Conservation (phyloP, 2,797 vertebrate genomes). For the Sebastolobus alascanus region DNA sequence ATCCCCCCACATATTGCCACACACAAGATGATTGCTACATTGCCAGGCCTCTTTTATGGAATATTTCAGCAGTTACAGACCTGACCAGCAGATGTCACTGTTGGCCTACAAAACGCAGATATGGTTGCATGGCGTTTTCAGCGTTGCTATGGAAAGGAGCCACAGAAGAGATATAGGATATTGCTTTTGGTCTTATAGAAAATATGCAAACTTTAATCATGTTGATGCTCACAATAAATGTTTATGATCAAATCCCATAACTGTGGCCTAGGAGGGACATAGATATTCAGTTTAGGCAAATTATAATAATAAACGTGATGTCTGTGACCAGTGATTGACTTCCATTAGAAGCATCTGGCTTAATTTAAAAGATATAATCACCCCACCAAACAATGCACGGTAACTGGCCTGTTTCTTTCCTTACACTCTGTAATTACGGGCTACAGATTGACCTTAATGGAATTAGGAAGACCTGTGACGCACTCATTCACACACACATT, state of each 20-base stretch:
- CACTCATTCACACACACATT: constrained; percentile 15
- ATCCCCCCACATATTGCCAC: not conserved
- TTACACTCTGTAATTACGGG: constrained; percentile 40
- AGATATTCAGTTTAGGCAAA: not conserved
- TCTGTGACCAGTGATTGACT: constrained; percentile 19
- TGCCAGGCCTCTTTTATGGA: not conserved
- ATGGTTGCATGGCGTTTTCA: not conserved
- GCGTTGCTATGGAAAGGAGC: not conserved
- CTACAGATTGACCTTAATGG: constrained; percentile 37
- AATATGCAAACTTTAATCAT: not conserved
- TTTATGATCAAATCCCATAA: not conserved
- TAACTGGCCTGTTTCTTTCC: constrained; percentile 27
- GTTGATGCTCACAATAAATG: not conserved
- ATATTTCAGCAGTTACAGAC: not conserved
- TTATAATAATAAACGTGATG: not conserved
- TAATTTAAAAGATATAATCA: constrained; percentile 34
- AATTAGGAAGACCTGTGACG: constrained; percentile 45
- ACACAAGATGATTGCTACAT: not conserved
- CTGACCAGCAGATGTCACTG: constrained; percentile 70
- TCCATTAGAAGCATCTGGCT: constrained; percentile 22
- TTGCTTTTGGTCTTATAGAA: not conserved
- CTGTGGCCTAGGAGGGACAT: not conserved
- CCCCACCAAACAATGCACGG: constrained; percentile 2
- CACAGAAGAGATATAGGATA: not conserved
- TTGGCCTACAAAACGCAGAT: constrained; percentile 35